A percentile compares a stretch with the other conserved stretches of the same genome.
Evolutionary conservation across 1,140 invertebrate genomes (phyloP).

Genomic region (Diorhabda elongata): DNA sequence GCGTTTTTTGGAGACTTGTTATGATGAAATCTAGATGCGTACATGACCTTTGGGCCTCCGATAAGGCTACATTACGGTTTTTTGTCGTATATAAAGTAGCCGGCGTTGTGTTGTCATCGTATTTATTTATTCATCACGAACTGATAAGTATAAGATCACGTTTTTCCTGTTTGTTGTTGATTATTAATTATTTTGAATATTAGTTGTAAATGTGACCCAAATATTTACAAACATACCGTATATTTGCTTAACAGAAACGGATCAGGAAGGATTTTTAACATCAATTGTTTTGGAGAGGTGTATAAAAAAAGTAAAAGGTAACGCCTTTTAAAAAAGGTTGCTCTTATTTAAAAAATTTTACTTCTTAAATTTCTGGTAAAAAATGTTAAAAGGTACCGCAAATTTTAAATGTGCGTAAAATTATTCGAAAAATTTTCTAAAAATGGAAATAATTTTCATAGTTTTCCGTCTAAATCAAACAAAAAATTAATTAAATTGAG

Average conservation of each 20-base stretch:
- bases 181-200: conserved; percentile 1
- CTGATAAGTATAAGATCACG: conserved; percentile 15
- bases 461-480: too few relatives aligned
- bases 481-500: too few relatives aligned
- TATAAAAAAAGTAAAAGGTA: not conserved
- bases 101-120: conserved; percentile 15
- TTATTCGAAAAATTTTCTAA: too few relatives aligned
- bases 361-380: too few relatives aligned
- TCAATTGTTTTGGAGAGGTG: not conserved
- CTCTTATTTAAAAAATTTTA: too few relatives aligned
- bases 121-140: conserved; percentile 22
- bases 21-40: not conserved
- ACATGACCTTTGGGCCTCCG: conserved; percentile 9
- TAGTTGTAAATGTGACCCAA: not conserved
- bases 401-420: too few relatives aligned
- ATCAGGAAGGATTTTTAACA: too few relatives aligned
- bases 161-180: conserved; percentile 5
- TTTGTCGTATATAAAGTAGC: conserved; percentile 11
- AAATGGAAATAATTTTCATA: too few relatives aligned
- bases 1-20: too few relatives aligned
- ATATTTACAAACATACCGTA: conserved; percentile 7
- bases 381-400: too few relatives aligned
- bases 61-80: conserved; percentile 13
- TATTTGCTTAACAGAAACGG: not conserved
- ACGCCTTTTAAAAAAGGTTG: too few relatives aligned